These are phyloP conservation scores for Prosopocoilus inquinatus DNA, from an alignment of 2,888 invertebrate species.

Conservation along the genomic window DNA sequence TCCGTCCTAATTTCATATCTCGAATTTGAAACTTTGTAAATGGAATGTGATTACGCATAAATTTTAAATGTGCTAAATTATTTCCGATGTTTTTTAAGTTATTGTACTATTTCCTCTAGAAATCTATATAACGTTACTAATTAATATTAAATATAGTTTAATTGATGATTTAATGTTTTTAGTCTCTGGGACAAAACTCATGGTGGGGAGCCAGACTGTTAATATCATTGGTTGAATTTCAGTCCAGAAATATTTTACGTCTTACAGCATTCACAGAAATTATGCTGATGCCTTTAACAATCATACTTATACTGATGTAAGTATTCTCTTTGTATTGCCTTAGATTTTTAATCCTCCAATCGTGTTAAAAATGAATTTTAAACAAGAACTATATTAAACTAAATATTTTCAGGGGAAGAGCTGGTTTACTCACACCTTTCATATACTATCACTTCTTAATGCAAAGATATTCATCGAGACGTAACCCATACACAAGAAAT, in stretches of 20 bases:
- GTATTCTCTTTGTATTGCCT: conserved; percentile 49
- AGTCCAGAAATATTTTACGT: conserved; percentile 85
- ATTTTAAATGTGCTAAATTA: too few species aligned
- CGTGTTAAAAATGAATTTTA: neutral
- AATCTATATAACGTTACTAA: too few species aligned
- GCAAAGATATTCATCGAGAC: conserved; percentile 87
- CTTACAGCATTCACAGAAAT: conserved; percentile 93
- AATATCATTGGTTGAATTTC: conserved; percentile 86
- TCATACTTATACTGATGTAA: conserved; percentile 82
- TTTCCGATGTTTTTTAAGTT: too few species aligned
- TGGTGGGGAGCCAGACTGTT: conserved; percentile 85
- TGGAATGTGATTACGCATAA: too few species aligned
- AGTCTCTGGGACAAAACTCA: conserved; percentile 90
- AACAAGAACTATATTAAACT: neutral
- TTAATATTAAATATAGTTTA: too few species aligned
- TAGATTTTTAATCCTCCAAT: neutral
- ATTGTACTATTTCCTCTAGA: too few species aligned
- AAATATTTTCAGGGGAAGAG: conserved; percentile 72
- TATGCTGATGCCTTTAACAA: conserved; percentile 80
- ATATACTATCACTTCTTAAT: conserved; percentile 96
- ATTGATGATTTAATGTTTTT: conserved; percentile 32
- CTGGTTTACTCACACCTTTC: conserved; percentile 88
- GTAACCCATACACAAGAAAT: conserved; percentile 94
- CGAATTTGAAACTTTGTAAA: too few species aligned
- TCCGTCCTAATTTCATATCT: too few species aligned